Base-by-base conservation (phyloP, 2,113 vertebrate species). In the Eubucco bourcierii region DNA sequence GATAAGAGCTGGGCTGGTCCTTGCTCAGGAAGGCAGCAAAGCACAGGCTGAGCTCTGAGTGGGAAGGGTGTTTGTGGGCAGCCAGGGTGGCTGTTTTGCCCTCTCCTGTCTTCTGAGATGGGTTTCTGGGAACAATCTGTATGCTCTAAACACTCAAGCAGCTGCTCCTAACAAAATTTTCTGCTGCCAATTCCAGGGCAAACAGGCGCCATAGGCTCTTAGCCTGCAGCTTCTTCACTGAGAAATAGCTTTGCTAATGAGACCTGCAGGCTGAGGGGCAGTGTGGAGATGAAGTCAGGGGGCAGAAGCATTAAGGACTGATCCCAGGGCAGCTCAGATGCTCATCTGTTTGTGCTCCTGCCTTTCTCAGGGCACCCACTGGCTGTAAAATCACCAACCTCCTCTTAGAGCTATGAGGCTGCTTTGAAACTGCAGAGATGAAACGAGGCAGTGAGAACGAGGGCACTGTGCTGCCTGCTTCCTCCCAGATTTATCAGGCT, bases 191-290 rank as follows among this genome's bases (percentile, higher is more conserved):
- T 72, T 78, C 74, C 4, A 29, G 74, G 58, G 29, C 59, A 76
- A 81, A 64, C 58, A 37, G 24, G 53, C 67, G 81, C 85, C 70
- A 83, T 4, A 39, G 89, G 73, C 87, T 88, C 70, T 87, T 46
- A 83, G 4, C 65, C 18, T 37, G 39, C 80, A 91, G 76, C 28
- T 78, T 78, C 65, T 80, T 68, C 85, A 55, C 17, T 31, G 84
- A 85, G 76, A 80, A 85, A 79, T 13, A 58, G 68, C 73, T 87
- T 87, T 91, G 63, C 71, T 80, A 90, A 86, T 10, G 85, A 88
- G 63, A 23, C 3, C 53, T 11, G 7, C 65, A 85, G 76, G 77
- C 68, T 39, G 53, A 85, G 84, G 65, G 84, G 87, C 78, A 89
- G 84, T 41, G 56, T 37, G 89, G 81, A 67, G 64, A 71, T 80